Base-by-base conservation (phyloP, 2,113 vertebrate genomes). In the Cryptomyrus ogoouensis region DNA sequence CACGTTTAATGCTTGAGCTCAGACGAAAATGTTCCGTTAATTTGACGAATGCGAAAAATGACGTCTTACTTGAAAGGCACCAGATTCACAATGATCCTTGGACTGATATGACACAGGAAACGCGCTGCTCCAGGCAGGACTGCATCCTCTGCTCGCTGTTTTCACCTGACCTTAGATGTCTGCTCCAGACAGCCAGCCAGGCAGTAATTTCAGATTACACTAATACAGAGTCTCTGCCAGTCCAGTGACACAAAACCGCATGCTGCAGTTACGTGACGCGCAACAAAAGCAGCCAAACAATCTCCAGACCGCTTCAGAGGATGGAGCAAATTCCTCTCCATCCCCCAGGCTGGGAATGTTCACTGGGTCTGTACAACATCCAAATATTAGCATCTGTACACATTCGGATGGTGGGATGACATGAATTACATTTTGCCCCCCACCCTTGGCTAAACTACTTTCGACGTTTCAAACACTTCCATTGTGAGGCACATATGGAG, bases 391-490 rank as follows among this genome's bases (percentile, higher is more conserved):
- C 90, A 84, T 90, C 90, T 92, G 89, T 92, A 88, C 62, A 13
- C 89, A 89, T 77, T 52, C 90, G 89, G 52, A 88, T 89, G 50
- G 56, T 42, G 1, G 87, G 46, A 89, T 1, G 13, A 44, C 91
- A 77, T 91, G 10, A 91, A 90, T 53, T 2, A 21, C 88, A 90
- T 89, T 42, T 87, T 77, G 87, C 39, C 47, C 83, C 13, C 90
- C 91, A 52, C 27, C 58, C 92, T 35, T 62, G 12, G 31, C 52
- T 56, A 42, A 87, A 46, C 35, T 3, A 8, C 62, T 90, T 92
- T 93, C 92, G 93, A 94, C 92, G 93, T 88, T 91, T 90, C 90
- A 90, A 91, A 90, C 15, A 85, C 91, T 91, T 70, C 89, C 83
- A 85, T 92, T 89, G 87, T 92, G 90, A 46, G 27, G 35, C 50